phyloP scores from a whole-genome alignment of 1,140 invertebrate genomes.

The Caerostris darwini region DNA sequence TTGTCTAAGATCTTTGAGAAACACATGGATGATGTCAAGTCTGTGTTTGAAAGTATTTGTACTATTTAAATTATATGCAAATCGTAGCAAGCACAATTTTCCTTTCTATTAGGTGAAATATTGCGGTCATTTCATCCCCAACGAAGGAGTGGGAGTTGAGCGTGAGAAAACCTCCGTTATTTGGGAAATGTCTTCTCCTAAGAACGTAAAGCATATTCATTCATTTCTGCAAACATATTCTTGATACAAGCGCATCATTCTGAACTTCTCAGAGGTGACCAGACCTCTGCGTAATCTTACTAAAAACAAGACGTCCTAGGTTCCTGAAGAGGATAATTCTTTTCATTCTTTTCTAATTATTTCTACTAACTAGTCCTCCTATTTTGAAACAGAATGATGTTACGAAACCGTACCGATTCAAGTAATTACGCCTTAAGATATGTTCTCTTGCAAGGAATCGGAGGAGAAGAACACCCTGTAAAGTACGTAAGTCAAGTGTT shows the following conservation, averaged over 20 bases:
- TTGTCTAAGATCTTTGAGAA: neutral
- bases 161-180: constrained; percentile 78
- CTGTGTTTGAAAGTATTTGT: constrained; percentile 29
- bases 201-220: constrained; percentile 81
- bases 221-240: constrained; percentile 21
- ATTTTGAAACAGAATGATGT: constrained; percentile 50
- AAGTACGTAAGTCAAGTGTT: constrained; percentile 82
- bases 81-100: constrained; percentile 13
- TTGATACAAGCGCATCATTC: neutral
- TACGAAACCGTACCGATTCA: constrained; percentile 25
- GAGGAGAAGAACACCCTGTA: constrained; percentile 79
- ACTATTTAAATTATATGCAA: constrained; percentile 20
- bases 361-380: constrained; percentile 22
- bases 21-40: neutral
- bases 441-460: constrained; percentile 32
- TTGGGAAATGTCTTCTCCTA: constrained; percentile 77
- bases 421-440: constrained; percentile 49
- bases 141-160: constrained; percentile 78
- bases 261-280: neutral
- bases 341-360: constrained; percentile 66
- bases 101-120: neutral
- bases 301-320: constrained; percentile 78
- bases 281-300: constrained; percentile 72
- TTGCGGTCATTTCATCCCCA: neutral
- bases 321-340: constrained; percentile 69